Evolutionary conservation across 2,888 invertebrate genomes (phyloP).

Genomic region (Eupithecia subfuscata): DNA sequence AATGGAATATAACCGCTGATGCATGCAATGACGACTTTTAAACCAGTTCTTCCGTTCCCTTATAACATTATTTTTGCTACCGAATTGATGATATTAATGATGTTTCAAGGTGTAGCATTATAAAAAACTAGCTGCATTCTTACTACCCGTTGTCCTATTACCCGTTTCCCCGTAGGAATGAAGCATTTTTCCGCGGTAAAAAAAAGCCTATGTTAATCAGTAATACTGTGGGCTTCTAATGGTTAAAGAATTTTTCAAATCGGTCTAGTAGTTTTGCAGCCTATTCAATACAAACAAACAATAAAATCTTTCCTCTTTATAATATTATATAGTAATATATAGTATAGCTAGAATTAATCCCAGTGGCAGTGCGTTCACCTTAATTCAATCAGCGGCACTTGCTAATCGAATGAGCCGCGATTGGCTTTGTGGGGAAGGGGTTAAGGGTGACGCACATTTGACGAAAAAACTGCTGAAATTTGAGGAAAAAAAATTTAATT

Average conservation of each 20-base stretch:
- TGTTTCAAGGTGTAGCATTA: neutral
- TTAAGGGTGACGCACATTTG: constrained; percentile 56
- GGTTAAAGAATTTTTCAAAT: too few relatives aligned
- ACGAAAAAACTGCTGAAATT: constrained; percentile 46
- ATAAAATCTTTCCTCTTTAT: too few relatives aligned
- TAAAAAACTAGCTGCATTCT: too few relatives aligned
- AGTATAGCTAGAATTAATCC: constrained; percentile 13
- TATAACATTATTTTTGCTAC: neutral
- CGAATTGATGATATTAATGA: neutral
- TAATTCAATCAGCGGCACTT: constrained; percentile 79
- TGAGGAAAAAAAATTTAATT: too few relatives aligned
- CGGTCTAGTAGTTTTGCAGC: too few relatives aligned
- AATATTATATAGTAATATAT: too few relatives aligned
- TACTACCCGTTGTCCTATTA: too few relatives aligned
- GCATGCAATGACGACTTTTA: neutral
- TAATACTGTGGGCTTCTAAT: too few relatives aligned
- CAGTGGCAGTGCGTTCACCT: constrained; percentile 65
- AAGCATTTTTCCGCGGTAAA: too few relatives aligned
- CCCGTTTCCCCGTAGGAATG: too few relatives aligned
- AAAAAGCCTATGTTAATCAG: too few relatives aligned
- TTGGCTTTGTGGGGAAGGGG: constrained; percentile 69
- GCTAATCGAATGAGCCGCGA: constrained; percentile 82
- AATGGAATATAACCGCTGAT: neutral
- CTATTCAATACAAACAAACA: too few relatives aligned
- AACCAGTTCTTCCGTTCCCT: neutral